Evolutionary conservation across 2,888 invertebrate genomes (phyloP).

Genomic region (Agrotis segetum): DNA sequence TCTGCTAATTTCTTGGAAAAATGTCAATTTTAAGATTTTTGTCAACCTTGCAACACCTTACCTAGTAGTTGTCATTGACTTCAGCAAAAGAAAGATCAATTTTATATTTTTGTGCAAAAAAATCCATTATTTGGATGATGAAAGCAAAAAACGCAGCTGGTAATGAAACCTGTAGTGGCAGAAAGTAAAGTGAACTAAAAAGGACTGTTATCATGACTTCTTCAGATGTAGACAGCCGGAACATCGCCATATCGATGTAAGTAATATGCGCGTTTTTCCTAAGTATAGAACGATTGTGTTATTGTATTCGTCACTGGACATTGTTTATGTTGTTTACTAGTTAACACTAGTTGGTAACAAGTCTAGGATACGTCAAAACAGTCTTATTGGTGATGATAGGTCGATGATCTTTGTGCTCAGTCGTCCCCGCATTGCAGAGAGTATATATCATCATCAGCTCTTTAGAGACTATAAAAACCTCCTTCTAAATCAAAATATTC

Average conservation of each 20-base stretch:
- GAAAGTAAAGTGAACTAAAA: constrained; percentile 76
- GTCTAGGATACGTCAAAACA: constrained; percentile 24
- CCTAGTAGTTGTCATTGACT: constrained; percentile 60
- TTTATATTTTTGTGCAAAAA: constrained; percentile 83
- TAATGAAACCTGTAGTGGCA: constrained; percentile 78
- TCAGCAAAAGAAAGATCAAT: constrained; percentile 65
- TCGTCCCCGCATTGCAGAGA: constrained; percentile 53
- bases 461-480: neutral
- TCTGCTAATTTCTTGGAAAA: neutral
- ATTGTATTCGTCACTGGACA: constrained; percentile 69
- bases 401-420: constrained; percentile 53
- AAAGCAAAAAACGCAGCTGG: constrained; percentile 83
- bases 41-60: constrained; percentile 40
- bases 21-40: constrained; percentile 31
- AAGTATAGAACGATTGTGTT: constrained; percentile 78
- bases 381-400: constrained; percentile 41
- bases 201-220: constrained; percentile 82
- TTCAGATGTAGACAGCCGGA: constrained; percentile 88
- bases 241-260: constrained; percentile 88
- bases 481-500: constrained; percentile 13
- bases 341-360: constrained; percentile 42
- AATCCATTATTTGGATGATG: constrained; percentile 84
- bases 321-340: constrained; percentile 72
- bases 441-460: constrained; percentile 38
- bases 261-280: constrained; percentile 80